These are phyloP conservation scores for Palythoa grandiflora DNA, from an alignment of 92 coral and sea anemone genomes.

Conservation along the genomic window DNA sequence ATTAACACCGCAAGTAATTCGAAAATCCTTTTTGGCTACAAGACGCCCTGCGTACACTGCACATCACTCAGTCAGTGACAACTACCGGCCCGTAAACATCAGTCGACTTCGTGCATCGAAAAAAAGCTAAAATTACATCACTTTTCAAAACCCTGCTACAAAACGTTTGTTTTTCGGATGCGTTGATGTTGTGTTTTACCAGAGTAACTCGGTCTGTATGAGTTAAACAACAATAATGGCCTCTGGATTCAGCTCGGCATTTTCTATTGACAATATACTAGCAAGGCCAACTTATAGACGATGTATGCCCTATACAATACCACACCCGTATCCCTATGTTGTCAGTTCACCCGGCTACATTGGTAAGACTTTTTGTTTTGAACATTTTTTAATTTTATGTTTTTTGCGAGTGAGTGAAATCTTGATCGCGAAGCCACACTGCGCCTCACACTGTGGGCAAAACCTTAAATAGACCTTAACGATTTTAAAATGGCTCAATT, in stretches of 20 bases:
- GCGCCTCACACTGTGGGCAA: not conserved
- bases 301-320: constrained; percentile 76
- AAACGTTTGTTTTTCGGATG: not conserved
- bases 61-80: constrained; percentile 86
- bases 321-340: constrained; percentile 87
- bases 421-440: not conserved
- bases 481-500: constrained; percentile 1
- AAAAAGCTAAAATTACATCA: not conserved
- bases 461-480: not conserved
- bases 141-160: not conserved
- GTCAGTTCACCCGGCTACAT: constrained; percentile 84
- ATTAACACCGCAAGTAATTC: constrained; percentile 99
- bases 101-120: not conserved
- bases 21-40: constrained; percentile 99
- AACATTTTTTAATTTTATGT: not conserved
- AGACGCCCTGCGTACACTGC: constrained; percentile 85
- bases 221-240: constrained; percentile 55
- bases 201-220: constrained; percentile 39
- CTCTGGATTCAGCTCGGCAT: constrained; percentile 93
- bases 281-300: constrained; percentile 94
- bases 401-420: not conserved
- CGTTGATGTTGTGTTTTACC: not conserved
- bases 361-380: constrained; percentile 62
- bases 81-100: constrained; percentile 52
- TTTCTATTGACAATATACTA: constrained; percentile 96